Percentiles rank a stretch among this genome's conserved stretches.
These are phyloP conservation scores for Apotomis turbidana DNA, from an alignment of 2,888 invertebrate genomes.

Conservation along the genomic window DNA sequence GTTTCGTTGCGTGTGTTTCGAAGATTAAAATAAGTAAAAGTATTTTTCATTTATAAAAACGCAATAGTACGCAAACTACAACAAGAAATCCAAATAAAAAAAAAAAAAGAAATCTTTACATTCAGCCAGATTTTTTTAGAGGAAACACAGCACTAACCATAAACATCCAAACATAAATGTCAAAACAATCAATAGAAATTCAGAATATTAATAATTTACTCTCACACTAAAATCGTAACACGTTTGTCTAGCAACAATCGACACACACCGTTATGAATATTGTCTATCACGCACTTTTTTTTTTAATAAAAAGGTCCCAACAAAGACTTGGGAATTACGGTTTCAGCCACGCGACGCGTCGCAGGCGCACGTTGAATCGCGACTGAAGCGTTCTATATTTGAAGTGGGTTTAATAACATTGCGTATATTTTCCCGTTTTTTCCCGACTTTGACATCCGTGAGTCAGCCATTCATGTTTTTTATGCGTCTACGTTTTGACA, in stretches of 20 bases:
- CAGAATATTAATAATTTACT: background rate
- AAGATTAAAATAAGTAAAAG: too few relatives aligned
- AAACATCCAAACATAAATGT: background rate
- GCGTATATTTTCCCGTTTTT: conserved; percentile 77
- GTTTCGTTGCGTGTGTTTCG: too few relatives aligned
- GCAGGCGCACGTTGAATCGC: conserved; percentile 68
- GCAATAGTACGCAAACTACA: too few relatives aligned
- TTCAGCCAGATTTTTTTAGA: too few relatives aligned
- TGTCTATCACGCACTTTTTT: conserved; percentile 24
- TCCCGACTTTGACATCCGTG: conserved; percentile 65
- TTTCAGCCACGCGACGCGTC: conserved; percentile 51
- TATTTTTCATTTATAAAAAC: too few relatives aligned
- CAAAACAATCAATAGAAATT: background rate
- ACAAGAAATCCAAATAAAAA: too few relatives aligned
- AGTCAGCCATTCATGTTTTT: conserved; percentile 65
- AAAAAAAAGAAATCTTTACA: too few relatives aligned
- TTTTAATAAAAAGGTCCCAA: conserved; percentile 10
- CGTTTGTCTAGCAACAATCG: conserved; percentile 1
- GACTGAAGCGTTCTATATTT: conserved; percentile 80
- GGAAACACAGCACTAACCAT: too few relatives aligned
- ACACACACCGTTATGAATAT: background rate
- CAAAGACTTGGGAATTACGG: conserved; percentile 25
- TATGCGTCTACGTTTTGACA: conserved; percentile 44
- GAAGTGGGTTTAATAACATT: conserved; percentile 80
- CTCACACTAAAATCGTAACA: conserved; percentile 5